Base-by-base conservation (phyloP, 1,140 invertebrate genomes). In the Nephotettix cincticeps region DNA sequence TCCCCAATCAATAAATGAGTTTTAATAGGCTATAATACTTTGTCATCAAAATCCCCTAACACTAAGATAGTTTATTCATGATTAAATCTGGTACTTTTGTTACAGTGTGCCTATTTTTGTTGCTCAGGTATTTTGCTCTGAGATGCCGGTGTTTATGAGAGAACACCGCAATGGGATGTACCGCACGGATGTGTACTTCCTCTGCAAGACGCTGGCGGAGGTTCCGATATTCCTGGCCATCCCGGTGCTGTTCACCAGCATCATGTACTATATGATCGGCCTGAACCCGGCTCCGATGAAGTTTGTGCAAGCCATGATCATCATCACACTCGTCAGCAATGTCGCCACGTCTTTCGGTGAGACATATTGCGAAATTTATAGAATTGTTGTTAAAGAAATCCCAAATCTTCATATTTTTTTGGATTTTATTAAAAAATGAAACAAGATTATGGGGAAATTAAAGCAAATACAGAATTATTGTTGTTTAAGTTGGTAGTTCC, bases 91-190 rank as follows among this genome's bases (percentile, higher is more conserved):
- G n/a, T n/a, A n/a, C n/a, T n/a, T n/a, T n/a, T n/a, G n/a, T n/a
- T n/a, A n/a, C n/a, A n/a, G n/a, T n/a, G n/a, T 36, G 32, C 14
- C 28, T 27, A 30, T 63, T 2, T 75, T 51, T 64, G 54, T 76
- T 73, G 82, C 84, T 25, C 77, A 98, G 96, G 92, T 95, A 0
- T 98, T 99, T 79, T 96, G 94, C 77, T 85, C 89, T 0, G 96
- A 99, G 81, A 81, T 98, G 13, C 93, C 95, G 0, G 89, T 99
- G 65, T 98, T 98, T 80, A 84, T 98, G 71, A 83, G 95, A 27
- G 96, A 98, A 81, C 91, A 98, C 78, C 88, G 89, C 66, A 95
- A 93, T 76, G 94, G 95, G 27, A 91, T 98, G 85, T 99, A 99
- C 78, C 84, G 96, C 45, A 92, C 92, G 0, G 95, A 97, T 75